Evolutionary conservation across 1,140 invertebrate species (phyloP), one percentile per base, ranked within the genome.

Genomic region (Euglossa dilemma): DNA sequence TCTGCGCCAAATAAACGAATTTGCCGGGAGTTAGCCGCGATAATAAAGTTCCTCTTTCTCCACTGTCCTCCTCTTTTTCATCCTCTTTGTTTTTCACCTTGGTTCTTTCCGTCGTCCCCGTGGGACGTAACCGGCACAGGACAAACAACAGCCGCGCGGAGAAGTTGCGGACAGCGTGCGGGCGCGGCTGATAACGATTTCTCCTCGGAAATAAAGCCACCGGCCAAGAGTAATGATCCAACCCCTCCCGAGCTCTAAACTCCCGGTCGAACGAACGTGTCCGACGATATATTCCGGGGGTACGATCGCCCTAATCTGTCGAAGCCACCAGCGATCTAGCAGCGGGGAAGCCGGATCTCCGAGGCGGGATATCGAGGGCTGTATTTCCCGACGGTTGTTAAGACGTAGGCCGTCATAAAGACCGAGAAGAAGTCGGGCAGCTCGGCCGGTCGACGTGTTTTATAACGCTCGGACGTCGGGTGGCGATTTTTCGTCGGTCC

Each of bases 1-100:
- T 87, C 81, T 85, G 61, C 84, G 86, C 82, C 86, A 87, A 87
- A 87, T 87, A 86, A 87, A 87, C 85, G 85, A 87, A 87, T 87
- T 87, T 74, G 77, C 63, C 67, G 50, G 57, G 82, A 87, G 86
- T 87, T 87, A 84, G 67, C 36, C 36, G 72, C n/a, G 86, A 87
- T 87, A 87, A 87, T 87, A 87, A 87, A 87, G 80, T 84, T 52
- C 20, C 43, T 63, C 16, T 18, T 20, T 23, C 12, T 59, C 20
- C 9, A 28, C 28, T 11, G 36, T 7, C 16, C 8, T 4, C 4
- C 20, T 6, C 20, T 80, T 83, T 86, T 86, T 87, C 73, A 71
- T 86, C 6, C 18, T 23, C 7, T 67, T n/a, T 43, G 7, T 36
- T 23, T 56, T 7, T 36, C 28, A 11, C 20, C 64, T 2, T 47